phyloP scores from a whole-genome alignment of 2,113 vertebrate genomes.

The Scatophagus argus region DNA sequence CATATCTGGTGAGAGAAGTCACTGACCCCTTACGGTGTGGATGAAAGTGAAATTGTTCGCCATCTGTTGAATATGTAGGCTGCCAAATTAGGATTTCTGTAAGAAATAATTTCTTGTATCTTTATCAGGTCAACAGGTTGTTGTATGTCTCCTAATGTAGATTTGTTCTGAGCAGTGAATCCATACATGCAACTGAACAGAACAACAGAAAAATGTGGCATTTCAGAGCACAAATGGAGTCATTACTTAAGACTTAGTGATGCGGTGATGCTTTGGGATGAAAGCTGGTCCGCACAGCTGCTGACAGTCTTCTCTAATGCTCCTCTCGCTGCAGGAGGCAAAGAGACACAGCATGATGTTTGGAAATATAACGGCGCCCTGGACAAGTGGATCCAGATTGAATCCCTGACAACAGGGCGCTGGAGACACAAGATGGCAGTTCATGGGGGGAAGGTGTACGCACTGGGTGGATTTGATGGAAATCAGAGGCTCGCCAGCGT shows the following conservation, averaged over 20 bases:
- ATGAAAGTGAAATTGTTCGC: not conserved
- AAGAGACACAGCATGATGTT: slow-evolving; percentile 95
- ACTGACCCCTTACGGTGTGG: not conserved
- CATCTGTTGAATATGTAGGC: not conserved
- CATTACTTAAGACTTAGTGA: not conserved
- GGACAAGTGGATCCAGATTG: slow-evolving; percentile 98
- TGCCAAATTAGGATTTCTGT: not conserved
- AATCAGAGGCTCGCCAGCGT: slow-evolving; percentile 90
- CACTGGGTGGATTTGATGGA: slow-evolving; percentile 93
- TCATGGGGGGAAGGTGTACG: slow-evolving; percentile 91
- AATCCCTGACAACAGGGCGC: slow-evolving; percentile 89
- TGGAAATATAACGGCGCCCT: slow-evolving; percentile 98
- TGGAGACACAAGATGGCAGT: slow-evolving; percentile 99
- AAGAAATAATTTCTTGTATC: not conserved
- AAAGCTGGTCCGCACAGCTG: not conserved
- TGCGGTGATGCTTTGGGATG: not conserved
- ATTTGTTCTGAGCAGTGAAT: not conserved
- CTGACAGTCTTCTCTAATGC: not conserved
- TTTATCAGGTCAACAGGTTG: not conserved
- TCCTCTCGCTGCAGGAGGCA: slow-evolving; percentile 86
- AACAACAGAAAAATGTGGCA: slow-evolving; percentile 25
- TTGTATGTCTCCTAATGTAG: not conserved
- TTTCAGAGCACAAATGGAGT: not conserved
- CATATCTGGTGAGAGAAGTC: slow-evolving; percentile 89
- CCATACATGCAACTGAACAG: not conserved